Evolutionary conservation across 2,797 vertebrate species (phyloP), one percentile per base, ranked within the genome.

Genomic region (Parauchenoglanis ngamensis): DNA sequence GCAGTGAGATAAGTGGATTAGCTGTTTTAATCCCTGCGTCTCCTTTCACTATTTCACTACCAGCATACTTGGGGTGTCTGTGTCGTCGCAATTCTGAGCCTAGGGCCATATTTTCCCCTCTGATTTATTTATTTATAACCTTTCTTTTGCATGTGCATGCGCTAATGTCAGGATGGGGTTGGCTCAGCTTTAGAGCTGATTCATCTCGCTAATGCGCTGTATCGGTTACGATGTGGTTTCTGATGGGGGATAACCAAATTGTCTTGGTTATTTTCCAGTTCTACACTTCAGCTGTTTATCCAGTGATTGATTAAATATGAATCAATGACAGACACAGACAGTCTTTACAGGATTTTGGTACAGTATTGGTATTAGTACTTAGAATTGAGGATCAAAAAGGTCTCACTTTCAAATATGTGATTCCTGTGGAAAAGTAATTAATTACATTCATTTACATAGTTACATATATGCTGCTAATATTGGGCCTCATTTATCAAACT

Each of bases 191-290:
- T 81, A 87, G 86, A 81, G 84, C 76, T 83, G 81, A 85, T 86
- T 86, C 86, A 90, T 90, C 77, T 59, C 44, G 68, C 59, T 87
- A 87, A 49, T 82, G 87, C 63, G 72, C 85, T 63, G 70, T 85
- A 87, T 86, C 78, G 73, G 87, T 85, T 81, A 84, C 77, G 28
- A 65, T 85, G 65, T 31, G 87, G 83, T 87, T 78, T 88, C 54
- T 87, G 57, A 65, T 57, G 44, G 78, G 68, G 67, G 57, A 85
- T 80, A 81, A 84, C 67, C 40, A 61, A 68, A 77, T n/a, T 83
- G 81, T 63, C 44, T 59, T 70, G 85, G 63, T 84, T 88, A n/a
- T 78, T 83, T 84, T 86, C 70, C 79, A 84, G 80, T 28, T 70
- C 56, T n/a, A 79, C 63, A 84, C 54, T 86, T 78, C 44, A 86